A percentile compares a stretch with the other conserved stretches of the same genome.
Evolutionary conservation across 2,113 vertebrate species (phyloP).

Genomic region (Ammodramus savannarum): DNA sequence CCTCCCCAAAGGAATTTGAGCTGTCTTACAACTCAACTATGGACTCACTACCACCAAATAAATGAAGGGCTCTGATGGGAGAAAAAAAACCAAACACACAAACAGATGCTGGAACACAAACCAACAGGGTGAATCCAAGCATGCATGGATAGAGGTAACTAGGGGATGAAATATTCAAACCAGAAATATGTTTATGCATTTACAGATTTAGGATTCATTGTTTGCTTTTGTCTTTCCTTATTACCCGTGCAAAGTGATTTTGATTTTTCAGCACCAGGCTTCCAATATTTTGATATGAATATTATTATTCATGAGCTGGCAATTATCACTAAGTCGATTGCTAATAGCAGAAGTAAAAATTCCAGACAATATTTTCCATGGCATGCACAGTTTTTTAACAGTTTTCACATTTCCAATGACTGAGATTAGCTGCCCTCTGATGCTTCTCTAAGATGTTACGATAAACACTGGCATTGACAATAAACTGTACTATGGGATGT

Average conservation of each 20-base stretch:
- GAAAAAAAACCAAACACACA: not conserved
- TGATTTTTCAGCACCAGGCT: conserved; percentile 25
- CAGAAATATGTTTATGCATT: conserved; percentile 39
- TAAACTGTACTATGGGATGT: not conserved
- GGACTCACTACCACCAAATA: conserved; percentile 1
- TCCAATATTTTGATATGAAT: conserved; percentile 7
- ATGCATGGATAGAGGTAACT: not conserved
- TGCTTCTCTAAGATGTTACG: not conserved
- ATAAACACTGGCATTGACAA: not conserved
- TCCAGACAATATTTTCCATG: not conserved
- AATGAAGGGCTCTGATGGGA: not conserved
- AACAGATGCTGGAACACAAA: conserved; percentile 6
- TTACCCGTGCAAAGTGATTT: not conserved
- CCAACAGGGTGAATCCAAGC: not conserved
- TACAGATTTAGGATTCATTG: conserved; percentile 70
- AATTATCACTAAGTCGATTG: conserved; percentile 9
- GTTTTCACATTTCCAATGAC: not conserved
- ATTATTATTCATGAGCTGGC: conserved; percentile 67
- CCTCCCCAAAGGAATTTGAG: not conserved
- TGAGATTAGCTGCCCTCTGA: not conserved
- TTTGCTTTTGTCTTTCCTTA: conserved; percentile 20
- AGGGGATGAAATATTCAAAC: not conserved
- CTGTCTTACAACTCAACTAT: not conserved
- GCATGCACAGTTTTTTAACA: not conserved
- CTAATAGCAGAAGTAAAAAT: not conserved